phyloP scores from a whole-genome alignment of 2,888 invertebrate species.

The Eupithecia tripunctaria region DNA sequence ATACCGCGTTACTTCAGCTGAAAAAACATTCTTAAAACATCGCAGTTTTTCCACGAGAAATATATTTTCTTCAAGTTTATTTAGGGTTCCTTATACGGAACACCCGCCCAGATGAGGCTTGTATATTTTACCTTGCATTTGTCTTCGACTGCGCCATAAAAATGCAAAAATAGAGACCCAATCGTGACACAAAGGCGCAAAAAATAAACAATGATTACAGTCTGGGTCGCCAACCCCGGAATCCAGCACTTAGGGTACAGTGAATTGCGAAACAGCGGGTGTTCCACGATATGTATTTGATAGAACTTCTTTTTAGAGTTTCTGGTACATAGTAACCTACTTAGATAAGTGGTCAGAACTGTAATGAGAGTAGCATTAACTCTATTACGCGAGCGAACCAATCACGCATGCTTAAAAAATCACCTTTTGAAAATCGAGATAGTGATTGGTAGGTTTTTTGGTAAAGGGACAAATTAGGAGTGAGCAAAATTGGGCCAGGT shows the following conservation, averaged over 20 bases:
- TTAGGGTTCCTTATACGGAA: background rate
- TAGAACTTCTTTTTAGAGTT: background rate
- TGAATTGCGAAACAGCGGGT: constrained; percentile 2
- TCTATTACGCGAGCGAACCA: too few species aligned
- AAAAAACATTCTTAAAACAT: background rate
- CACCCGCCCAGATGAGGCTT: constrained; percentile 24
- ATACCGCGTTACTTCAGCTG: background rate
- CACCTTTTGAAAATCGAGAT: too few species aligned
- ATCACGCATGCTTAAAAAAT: too few species aligned
- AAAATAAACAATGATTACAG: constrained; percentile 40
- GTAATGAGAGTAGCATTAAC: too few species aligned
- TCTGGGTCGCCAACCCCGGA: constrained; percentile 39
- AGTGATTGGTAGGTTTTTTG: too few species aligned
- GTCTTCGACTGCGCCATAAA: constrained; percentile 30
- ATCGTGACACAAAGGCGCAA: constrained; percentile 37
- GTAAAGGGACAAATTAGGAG: too few species aligned
- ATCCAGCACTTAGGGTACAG: constrained; percentile 35
- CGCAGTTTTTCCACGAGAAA: background rate
- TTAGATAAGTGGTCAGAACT: too few species aligned
- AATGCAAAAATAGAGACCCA: constrained; percentile 40
- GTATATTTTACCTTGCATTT: constrained; percentile 37
- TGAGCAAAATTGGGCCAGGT: too few species aligned
- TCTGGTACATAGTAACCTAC: too few species aligned
- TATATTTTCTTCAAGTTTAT: background rate
- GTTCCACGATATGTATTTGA: background rate